These are phyloP conservation scores for Drosophila testacea DNA, from an alignment of 2,888 invertebrate genomes.

Conservation along the genomic window DNA sequence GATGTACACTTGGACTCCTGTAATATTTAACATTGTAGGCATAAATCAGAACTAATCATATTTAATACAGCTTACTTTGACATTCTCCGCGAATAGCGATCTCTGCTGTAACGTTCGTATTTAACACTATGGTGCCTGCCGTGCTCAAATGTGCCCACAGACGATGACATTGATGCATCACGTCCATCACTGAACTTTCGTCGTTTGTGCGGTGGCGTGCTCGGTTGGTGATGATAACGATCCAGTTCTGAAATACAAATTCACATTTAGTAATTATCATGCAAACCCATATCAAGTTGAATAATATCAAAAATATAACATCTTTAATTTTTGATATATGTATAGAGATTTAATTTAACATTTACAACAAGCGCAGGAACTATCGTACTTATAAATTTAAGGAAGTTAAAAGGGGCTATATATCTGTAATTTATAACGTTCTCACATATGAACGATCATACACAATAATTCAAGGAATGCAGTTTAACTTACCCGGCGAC, in stretches of 20 bases:
- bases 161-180: slow-evolving; percentile 47
- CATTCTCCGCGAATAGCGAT: slow-evolving; percentile 78
- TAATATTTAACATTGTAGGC: background rate
- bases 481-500: slow-evolving; percentile 78
- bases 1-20: slow-evolving; percentile 82
- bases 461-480: background rate
- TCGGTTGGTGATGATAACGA: slow-evolving; percentile 83
- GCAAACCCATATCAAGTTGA: background rate
- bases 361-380: background rate
- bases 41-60: background rate
- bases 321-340: background rate
- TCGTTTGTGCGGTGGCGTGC: slow-evolving; percentile 84
- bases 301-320: background rate
- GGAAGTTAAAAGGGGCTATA: too few species aligned
- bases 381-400: too few species aligned
- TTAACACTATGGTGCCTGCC: slow-evolving; percentile 74
- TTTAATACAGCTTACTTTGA: slow-evolving; percentile 69
- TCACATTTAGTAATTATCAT: background rate
- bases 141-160: slow-evolving; percentile 68
- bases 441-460: too few species aligned
- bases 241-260: slow-evolving; percentile 65
- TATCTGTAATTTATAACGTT: too few species aligned
- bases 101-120: slow-evolving; percentile 83
- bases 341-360: background rate
- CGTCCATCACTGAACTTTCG: slow-evolving; percentile 82